These are phyloP conservation scores for Tetrao urogallus DNA, from an alignment of 2,113 vertebrate genomes.

Conservation along the genomic window DNA sequence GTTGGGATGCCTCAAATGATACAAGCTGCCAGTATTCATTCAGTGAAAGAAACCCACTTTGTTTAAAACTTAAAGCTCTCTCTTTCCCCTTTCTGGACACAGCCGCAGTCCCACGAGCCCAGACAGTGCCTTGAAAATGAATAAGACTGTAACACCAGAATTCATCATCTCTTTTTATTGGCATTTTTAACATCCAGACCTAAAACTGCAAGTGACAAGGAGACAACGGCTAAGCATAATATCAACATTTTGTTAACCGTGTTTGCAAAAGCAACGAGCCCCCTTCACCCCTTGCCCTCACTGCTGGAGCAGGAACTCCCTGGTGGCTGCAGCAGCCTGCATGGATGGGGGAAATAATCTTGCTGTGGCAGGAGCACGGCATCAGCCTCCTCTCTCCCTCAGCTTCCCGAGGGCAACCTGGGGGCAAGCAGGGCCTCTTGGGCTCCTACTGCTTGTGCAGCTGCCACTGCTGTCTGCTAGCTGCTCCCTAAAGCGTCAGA, in stretches of 20 bases:
- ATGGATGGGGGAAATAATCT: background rate
- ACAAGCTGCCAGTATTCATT: background rate
- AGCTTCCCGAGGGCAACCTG: background rate
- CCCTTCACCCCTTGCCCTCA: conserved; percentile 60
- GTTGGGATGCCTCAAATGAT: background rate
- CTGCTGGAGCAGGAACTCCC: conserved; percentile 49
- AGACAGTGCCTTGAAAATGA: background rate
- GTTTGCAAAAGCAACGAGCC: conserved; percentile 53
- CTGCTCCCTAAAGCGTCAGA: fast-evolving
- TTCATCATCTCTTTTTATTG: background rate
- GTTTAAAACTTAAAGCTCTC: background rate
- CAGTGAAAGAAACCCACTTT: background rate
- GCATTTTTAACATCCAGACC: conserved; percentile 23
- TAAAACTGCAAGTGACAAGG: conserved; percentile 45
- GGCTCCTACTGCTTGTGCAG: background rate
- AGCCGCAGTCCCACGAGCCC: fast-evolving
- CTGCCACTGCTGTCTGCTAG: background rate
- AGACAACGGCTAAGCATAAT: conserved; percentile 64
- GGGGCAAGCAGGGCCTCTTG: background rate
- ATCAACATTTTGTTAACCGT: conserved; percentile 64
- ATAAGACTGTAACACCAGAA: background rate
- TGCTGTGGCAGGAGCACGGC: fast-evolving
- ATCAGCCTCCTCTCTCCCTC: fast-evolving
- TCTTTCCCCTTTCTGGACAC: background rate
- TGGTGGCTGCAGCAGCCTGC: background rate